These are phyloP conservation scores for Notolepis coatsorum DNA, from an alignment of 2,797 vertebrate genomes.

Conservation along the genomic window DNA sequence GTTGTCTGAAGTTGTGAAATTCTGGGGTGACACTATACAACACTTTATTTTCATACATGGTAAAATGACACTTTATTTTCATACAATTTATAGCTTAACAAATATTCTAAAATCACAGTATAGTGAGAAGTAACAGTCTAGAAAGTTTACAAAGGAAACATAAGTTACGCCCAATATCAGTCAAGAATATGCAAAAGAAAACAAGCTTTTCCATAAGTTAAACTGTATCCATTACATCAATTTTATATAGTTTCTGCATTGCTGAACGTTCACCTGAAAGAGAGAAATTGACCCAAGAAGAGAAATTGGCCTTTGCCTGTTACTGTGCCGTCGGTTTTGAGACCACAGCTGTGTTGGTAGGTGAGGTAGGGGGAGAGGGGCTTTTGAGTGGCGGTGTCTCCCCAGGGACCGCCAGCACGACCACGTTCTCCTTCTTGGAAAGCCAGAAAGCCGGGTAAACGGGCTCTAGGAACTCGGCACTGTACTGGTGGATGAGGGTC, in stretches of 20 bases:
- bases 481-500: conserved; percentile 78
- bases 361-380: conserved; percentile 66
- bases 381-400: conserved; percentile 59
- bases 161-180: conserved; percentile 7
- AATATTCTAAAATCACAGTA: conserved; percentile 44
- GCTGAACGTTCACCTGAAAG: not conserved
- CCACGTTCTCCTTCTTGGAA: conserved; percentile 86
- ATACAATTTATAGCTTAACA: not conserved
- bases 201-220: no score
- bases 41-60: conserved; percentile 41
- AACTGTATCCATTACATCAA: no score
- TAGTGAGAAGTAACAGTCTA: conserved; percentile 41
- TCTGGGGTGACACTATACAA: no score
- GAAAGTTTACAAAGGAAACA: conserved; percentile 22
- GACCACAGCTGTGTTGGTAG: conserved; percentile 10
- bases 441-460: conserved; percentile 86
- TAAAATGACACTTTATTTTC: conserved; percentile 5
- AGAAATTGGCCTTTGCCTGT: not conserved
- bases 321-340: not conserved
- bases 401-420: conserved; percentile 72
- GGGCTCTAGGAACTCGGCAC: conserved; percentile 80
- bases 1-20: no score
- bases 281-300: not conserved
- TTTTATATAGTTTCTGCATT: no score
- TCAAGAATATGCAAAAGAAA: no score